These are phyloP conservation scores for Zalophus californianus DNA, from an alignment of 2,797 vertebrate genomes.

Conservation along the genomic window DNA sequence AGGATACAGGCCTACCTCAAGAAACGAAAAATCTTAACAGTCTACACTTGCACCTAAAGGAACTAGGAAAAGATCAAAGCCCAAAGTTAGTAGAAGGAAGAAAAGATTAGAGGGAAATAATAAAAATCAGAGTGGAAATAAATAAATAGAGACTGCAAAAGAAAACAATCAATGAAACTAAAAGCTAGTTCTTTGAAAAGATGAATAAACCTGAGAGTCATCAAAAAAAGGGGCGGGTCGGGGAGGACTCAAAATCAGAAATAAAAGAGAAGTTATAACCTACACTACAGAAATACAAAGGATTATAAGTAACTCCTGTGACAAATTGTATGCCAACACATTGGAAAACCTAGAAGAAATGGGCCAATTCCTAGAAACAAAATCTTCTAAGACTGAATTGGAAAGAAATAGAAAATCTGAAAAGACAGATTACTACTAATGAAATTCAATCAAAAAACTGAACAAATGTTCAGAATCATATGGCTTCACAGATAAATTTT, in stretches of 20 bases:
- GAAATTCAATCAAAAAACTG: neutral
- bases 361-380: neutral
- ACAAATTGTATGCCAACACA: neutral
- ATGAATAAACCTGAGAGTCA: neutral
- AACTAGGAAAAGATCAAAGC: neutral
- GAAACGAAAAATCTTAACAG: neutral
- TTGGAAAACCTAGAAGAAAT: neutral
- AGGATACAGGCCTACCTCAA: neutral
- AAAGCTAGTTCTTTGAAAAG: neutral
- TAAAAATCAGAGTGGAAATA: neutral
- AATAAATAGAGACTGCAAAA: neutral
- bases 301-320: neutral
- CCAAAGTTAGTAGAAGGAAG: neutral
- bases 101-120: neutral
- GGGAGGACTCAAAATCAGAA: neutral
- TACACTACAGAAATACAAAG: neutral
- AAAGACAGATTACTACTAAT: neutral
- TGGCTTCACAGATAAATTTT: neutral
- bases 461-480: neutral
- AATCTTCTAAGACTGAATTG: neutral
- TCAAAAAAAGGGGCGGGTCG: neutral
- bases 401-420: neutral
- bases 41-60: neutral
- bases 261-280: neutral
- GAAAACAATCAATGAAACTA: neutral